phyloP scores from a whole-genome alignment of 2,797 vertebrate genomes.

The Cryptoblepharus egeriae region DNA sequence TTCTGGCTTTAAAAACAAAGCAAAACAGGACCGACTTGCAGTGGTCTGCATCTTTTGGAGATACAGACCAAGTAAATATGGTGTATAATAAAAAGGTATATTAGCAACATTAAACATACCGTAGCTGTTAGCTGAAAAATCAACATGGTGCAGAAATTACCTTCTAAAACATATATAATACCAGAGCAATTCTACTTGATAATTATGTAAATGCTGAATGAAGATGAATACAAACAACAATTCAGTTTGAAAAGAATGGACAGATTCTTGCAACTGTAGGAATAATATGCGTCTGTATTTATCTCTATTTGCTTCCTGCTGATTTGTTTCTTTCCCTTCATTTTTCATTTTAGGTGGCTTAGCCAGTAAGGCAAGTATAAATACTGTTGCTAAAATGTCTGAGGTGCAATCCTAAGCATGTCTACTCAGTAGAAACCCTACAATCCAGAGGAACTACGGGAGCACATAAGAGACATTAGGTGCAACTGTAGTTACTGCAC shows the following conservation, averaged over 20 bases:
- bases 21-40: no score
- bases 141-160: neutral
- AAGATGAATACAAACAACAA: neutral
- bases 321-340: fast-evolving
- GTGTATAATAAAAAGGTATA: neutral
- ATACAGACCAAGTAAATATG: neutral
- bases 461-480: no score
- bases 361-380: neutral
- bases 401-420: no score
- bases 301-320: conserved; percentile 2
- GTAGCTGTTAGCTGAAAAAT: neutral
- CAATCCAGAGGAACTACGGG: no score
- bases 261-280: neutral
- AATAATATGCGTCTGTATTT: neutral
- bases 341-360: neutral
- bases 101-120: neutral
- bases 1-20: no score
- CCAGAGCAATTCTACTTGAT: neutral
- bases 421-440: no score
- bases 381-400: neutral
- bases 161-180: neutral
- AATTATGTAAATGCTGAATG: neutral
- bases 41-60: neutral
- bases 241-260: neutral
- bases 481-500: no score